Evolutionary conservation across 2,888 invertebrate species (phyloP), one percentile per base, ranked within the genome.

Genomic region (Melolontha melolontha): DNA sequence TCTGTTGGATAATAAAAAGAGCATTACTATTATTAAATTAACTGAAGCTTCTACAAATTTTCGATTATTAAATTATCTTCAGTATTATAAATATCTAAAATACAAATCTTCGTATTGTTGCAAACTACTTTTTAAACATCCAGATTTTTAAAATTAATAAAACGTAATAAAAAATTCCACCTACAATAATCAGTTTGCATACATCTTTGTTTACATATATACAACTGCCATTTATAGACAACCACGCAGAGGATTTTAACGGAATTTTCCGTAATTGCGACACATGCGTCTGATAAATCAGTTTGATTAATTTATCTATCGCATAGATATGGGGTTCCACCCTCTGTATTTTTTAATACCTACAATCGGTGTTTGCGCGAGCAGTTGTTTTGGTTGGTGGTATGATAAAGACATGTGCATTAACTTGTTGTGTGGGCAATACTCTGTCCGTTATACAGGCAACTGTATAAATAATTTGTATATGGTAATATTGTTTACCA

Each of bases 291-390:
- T 62, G 59, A 62, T 62, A 62, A 47, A 62, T 62, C 59, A 62
- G 59, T 49, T 62, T 49, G 59, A 62, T 62, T 62, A 62, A 62
- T 62, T 39, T 62, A 57, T 57, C 57, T 57, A 62, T 62, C 29
- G 29, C 59, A 62, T 29, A 62, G 34, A 59, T 44, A 47, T 62
- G 59, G 59, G 59, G 59, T 62, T 62, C 34, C 29, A 62, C 59
- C 59, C 59, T 47, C 59, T 11, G 12, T 27, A 42, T 62, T 59
- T 49, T 59, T 62, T 16, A n/a, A 34, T 22, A 39, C 47, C 14
- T 62, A 62, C 59, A 42, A 42, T 42, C 39, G 59, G 16, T 49
- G 40, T 11, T 42, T 11, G n/a, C 12, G 27, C 27, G 57, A 47
- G 59, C 59, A 62, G 59, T 62, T 62, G 59, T 62, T 47, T 62